Evolutionary conservation across 2,888 invertebrate species (phyloP).

Genomic region (Microchrysa polita): DNA sequence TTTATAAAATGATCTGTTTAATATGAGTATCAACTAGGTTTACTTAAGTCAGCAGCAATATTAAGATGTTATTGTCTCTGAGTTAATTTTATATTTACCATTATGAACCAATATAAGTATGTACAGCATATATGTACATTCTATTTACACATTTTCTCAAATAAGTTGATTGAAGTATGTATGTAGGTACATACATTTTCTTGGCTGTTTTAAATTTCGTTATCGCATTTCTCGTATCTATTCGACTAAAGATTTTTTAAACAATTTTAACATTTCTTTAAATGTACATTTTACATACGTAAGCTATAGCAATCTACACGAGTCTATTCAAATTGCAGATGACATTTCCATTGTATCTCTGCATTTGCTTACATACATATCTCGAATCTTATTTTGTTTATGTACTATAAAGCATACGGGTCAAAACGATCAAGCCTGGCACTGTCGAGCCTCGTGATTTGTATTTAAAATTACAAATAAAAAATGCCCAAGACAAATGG

Average conservation of each 20-base stretch:
- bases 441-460: slow-evolving; percentile 5
- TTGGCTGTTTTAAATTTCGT: slow-evolving; percentile 26
- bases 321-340: slow-evolving; percentile 27
- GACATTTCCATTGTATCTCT: slow-evolving; percentile 9
- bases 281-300: too few relatives aligned
- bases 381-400: neutral
- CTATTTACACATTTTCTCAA: too few relatives aligned
- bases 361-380: too few relatives aligned
- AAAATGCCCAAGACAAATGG: too few relatives aligned
- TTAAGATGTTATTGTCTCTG: slow-evolving; percentile 15
- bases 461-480: neutral
- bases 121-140: too few relatives aligned
- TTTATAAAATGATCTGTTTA: slow-evolving; percentile 21
- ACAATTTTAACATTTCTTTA: slow-evolving; percentile 21
- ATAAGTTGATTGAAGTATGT: neutral
- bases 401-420: slow-evolving; percentile 11
- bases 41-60: slow-evolving; percentile 17
- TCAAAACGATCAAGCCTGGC: neutral
- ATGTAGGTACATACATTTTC: too few relatives aligned
- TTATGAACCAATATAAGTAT: neutral
- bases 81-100: slow-evolving; percentile 11
- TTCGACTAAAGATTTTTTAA: neutral
- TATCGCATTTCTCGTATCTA: slow-evolving; percentile 25
- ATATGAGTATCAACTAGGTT: slow-evolving; percentile 11
- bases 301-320: neutral